phyloP scores from a whole-genome alignment of 2,797 vertebrate species.

The Argentina silus region DNA sequence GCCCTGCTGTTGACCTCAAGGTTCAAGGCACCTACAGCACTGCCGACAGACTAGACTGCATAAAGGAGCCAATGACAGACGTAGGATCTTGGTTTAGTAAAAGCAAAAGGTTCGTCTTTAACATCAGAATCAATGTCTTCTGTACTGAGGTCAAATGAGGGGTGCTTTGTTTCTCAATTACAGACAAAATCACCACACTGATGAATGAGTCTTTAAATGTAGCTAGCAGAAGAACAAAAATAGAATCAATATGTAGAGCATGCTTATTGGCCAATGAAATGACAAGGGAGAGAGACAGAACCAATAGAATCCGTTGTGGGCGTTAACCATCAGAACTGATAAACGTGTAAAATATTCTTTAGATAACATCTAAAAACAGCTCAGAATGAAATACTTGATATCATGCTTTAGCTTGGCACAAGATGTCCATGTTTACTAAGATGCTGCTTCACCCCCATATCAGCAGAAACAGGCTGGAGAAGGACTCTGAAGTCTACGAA shows the following conservation, averaged over 20 bases:
- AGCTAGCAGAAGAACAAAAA: slow-evolving; percentile 10
- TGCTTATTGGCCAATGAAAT: slow-evolving; percentile 40
- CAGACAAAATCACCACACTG: not conserved
- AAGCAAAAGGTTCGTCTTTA: not conserved
- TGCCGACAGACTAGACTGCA: not conserved
- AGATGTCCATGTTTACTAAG: slow-evolving; percentile 43
- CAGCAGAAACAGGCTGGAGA: slow-evolving; percentile 38
- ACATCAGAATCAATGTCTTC: not conserved
- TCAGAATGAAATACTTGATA: not conserved
- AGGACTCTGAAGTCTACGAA: slow-evolving; percentile 31
- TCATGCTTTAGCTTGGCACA: slow-evolving; percentile 52
- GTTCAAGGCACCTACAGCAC: not conserved
- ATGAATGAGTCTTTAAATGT: slow-evolving; percentile 10
- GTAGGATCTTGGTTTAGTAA: not conserved
- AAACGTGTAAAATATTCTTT: not conserved
- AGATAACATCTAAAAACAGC: too few relatives aligned
- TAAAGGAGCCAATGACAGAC: not conserved
- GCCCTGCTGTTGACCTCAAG: too few relatives aligned
- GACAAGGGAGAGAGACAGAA: slow-evolving; percentile 40
- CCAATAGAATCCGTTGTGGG: slow-evolving; percentile 32
- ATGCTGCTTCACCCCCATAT: slow-evolving; percentile 23
- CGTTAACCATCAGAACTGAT: slow-evolving; percentile 25
- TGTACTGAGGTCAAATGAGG: not conserved
- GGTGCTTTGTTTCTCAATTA: not conserved
- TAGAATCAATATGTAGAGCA: slow-evolving; percentile 37